Conservation (phyloP, 2,888 invertebrate genomes). For the Hypselothyrea guttata region DNA sequence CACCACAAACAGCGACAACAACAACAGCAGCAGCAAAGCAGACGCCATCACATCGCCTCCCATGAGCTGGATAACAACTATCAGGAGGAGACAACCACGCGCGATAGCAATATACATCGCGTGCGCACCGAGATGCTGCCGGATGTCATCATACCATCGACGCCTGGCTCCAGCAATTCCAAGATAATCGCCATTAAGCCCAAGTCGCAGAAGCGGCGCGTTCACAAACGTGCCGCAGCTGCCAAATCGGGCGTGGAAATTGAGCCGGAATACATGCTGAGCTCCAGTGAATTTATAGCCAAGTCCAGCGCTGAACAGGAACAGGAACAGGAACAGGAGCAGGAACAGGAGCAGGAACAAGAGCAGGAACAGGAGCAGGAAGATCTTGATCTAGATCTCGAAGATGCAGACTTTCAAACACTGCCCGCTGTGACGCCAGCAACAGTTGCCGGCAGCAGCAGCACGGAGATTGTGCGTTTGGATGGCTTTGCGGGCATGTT, state of each 20-base stretch:
- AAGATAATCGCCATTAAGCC: conserved; percentile 82
- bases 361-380: conserved; percentile 34
- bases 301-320: conserved; percentile 43
- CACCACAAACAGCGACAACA: conserved; percentile 35
- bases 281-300: conserved; percentile 62
- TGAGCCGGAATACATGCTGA: conserved; percentile 80
- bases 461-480: conserved; percentile 67
- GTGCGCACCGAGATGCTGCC: conserved; percentile 80
- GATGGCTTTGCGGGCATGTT: conserved; percentile 82
- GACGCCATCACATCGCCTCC: conserved; percentile 57
- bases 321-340: conserved; percentile 29
- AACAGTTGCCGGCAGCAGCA: conserved; percentile 22
- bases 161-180: conserved; percentile 80
- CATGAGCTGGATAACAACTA: conserved; percentile 56
- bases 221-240: conserved; percentile 60
- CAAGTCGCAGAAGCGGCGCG: conserved; percentile 68
- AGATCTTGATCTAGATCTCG: conserved; percentile 49
- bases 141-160: conserved; percentile 79
- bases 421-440: conserved; percentile 44
- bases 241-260: conserved; percentile 73
- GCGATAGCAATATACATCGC: conserved; percentile 82
- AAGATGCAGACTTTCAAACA: conserved; percentile 56
- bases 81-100: conserved; percentile 68
- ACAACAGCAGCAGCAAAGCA: conserved; percentile 44
- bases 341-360: conserved; percentile 23